These are phyloP conservation scores for Hippotragus niger DNA, from an alignment of 2,113 vertebrate genomes.

Conservation along the genomic window DNA sequence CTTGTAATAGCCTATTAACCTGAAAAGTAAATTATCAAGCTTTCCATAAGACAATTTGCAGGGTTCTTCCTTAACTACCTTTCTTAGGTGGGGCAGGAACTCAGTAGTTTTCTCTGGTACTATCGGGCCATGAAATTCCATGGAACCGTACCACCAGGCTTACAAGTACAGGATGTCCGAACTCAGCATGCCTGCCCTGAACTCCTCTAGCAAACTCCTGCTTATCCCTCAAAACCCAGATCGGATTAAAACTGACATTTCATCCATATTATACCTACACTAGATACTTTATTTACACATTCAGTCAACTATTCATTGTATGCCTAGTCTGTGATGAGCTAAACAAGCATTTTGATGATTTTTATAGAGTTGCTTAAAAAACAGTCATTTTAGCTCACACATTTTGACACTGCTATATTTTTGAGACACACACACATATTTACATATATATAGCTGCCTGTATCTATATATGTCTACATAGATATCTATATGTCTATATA, in stretches of 20 bases:
- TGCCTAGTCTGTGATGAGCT: neutral
- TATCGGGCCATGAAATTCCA: neutral
- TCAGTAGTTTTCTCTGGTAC: neutral
- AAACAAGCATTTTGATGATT: slow-evolving; percentile 4
- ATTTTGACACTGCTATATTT: neutral
- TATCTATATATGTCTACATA: neutral
- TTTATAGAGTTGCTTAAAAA: neutral
- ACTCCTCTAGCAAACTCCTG: neutral
- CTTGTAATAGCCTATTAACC: neutral
- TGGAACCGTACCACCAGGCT: neutral
- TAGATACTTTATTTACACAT: neutral
- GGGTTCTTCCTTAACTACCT: neutral
- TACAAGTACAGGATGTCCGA: neutral
- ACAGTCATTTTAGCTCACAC: neutral
- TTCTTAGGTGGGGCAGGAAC: neutral
- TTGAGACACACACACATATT: neutral
- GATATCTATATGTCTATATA: neutral
- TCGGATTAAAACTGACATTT: neutral
- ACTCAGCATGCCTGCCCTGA: neutral
- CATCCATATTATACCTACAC: neutral
- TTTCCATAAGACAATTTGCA: neutral
- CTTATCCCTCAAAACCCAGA: neutral
- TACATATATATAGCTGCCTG: neutral
- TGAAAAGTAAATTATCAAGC: neutral
- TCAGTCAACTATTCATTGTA: neutral